These are phyloP conservation scores for Tretioscincus oriximinensis DNA, from an alignment of 2,113 vertebrate genomes.

Conservation along the genomic window DNA sequence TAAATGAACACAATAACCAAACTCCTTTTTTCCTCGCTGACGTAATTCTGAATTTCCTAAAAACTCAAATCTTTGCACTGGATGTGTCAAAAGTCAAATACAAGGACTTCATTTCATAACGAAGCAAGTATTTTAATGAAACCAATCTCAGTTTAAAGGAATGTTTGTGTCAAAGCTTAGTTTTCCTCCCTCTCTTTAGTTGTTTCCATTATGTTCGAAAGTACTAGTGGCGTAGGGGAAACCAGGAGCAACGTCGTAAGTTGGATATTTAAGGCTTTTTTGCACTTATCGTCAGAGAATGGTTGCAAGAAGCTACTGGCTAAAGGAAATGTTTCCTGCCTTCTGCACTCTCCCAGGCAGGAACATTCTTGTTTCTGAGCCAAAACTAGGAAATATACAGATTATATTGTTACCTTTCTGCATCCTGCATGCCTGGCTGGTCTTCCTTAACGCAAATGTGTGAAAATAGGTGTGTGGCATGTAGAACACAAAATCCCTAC, in stretches of 20 bases:
- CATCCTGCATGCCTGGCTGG: no score
- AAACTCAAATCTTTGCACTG: not conserved
- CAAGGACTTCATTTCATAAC: slow-evolving; percentile 10
- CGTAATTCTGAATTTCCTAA: slow-evolving; percentile 43
- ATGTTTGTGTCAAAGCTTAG: not conserved
- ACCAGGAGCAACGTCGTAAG: no score
- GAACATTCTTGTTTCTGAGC: no score
- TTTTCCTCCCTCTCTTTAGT: not conserved
- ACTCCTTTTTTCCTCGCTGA: slow-evolving; percentile 44
- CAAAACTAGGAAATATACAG: no score
- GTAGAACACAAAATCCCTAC: slow-evolving; percentile 24
- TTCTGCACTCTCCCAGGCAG: no score
- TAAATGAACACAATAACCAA: slow-evolving; percentile 58
- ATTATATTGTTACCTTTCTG: no score
- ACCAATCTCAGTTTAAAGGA: not conserved
- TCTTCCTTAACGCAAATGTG: no score
- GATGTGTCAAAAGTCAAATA: not conserved
- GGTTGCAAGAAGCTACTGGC: no score
- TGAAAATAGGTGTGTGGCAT: not conserved
- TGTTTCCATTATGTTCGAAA: not conserved
- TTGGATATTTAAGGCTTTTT: no score
- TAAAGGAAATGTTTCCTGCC: no score
- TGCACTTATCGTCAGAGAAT: no score
- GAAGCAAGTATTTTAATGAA: slow-evolving; percentile 28
- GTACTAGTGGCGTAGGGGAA: no score